Percentiles rank a stretch among this genome's conserved stretches.
phyloP scores from a whole-genome alignment of 2,113 vertebrate genomes.

The Hepsetus odoe region DNA sequence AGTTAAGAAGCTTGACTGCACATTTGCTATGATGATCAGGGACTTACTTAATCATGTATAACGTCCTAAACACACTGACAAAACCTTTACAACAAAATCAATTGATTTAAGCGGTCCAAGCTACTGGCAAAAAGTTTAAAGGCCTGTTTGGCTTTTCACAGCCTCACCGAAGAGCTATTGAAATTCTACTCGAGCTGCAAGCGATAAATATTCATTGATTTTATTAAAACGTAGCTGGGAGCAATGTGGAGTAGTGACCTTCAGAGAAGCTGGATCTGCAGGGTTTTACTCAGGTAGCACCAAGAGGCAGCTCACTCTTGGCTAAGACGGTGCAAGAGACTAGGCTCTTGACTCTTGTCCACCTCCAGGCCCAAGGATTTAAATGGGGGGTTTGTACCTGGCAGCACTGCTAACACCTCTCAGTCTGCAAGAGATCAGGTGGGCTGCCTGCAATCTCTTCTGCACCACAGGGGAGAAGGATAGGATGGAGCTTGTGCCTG shows the following conservation, averaged over 20 bases:
- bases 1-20: not conserved
- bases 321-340: constrained; percentile 27
- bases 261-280: constrained; percentile 57
- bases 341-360: constrained; percentile 60
- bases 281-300: constrained; percentile 62
- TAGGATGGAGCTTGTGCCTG: constrained; percentile 29
- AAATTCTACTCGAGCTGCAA: constrained; percentile 62
- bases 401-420: constrained; percentile 46
- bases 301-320: not conserved
- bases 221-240: constrained; percentile 74
- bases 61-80: constrained; percentile 24
- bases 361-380: constrained; percentile 55
- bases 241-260: constrained; percentile 73
- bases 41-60: constrained; percentile 10
- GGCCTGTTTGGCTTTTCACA: constrained; percentile 41
- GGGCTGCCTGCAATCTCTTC: not conserved
- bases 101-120: constrained; percentile 6
- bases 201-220: constrained; percentile 79
- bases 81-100: constrained; percentile 39
- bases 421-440: constrained; percentile 51
- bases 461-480: not conserved
- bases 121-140: constrained; percentile 6
- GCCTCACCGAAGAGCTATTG: constrained; percentile 59
- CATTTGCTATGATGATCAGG: constrained; percentile 7
- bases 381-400: constrained; percentile 60